Evolutionary conservation across 2,797 vertebrate genomes (phyloP), one percentile per base, ranked within the genome.

Genomic region (Catostomus latipinnis): DNA sequence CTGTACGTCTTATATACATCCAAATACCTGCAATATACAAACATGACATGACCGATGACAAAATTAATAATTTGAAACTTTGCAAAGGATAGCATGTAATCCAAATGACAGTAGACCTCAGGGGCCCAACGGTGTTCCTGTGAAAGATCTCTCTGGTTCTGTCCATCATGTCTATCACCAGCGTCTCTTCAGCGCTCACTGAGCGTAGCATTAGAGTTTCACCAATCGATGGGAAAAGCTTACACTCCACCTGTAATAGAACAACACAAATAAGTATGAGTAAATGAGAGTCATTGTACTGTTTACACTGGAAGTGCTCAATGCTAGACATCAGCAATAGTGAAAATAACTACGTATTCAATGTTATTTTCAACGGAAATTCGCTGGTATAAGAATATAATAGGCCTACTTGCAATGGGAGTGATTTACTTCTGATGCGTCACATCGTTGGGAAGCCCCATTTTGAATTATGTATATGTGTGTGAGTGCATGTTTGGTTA

Each of bases 101-200:
- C 6, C 0, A 34, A 48, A 8, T 52, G 7, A 5, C 22, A n/a
- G 10, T 22, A 8, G 92, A 98, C 97, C 93, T 97, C 81, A 87
- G 76, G 8, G 96, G 96, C 8, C 97, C 97, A 62, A 95, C 69
- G n/a, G 85, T 88, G 88, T 98, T 98, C 85, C 84, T 94, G 57
- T 93, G 76, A 90, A 96, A 97, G 81, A 97, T 77, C 12, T 92
- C 86, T 16, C 93, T 86, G 48, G 94, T 92, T 88, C 92, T 92
- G 72, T 83, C 84, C 75, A 97, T 82, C 54, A 94, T 78, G 2
- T 96, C 86, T 65, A 76, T 88, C 86, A 98, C 95, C 69, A 97
- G 84, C 0, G 79, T 84, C 88, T 99, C 97, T 0, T 96, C 88
- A 65, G 88, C 73, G 18, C 83, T 81, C 71, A 99, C 92, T 0